Base-by-base conservation (phyloP, 2,797 vertebrate species). In the Babyrousa celebensis region DNA sequence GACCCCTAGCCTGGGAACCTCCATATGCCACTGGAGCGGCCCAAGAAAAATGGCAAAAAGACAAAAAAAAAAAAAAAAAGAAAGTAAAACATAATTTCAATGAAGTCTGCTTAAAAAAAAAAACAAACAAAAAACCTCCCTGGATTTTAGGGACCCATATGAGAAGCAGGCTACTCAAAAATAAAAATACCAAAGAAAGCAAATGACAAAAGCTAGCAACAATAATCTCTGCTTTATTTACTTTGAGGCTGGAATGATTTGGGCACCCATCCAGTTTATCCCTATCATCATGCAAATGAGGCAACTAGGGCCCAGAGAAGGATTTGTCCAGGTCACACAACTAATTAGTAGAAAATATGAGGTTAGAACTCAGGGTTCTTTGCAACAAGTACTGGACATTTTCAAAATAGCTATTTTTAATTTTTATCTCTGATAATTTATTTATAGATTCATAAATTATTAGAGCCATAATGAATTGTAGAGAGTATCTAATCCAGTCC, bases 311-410 rank as follows among this genome's bases (percentile, higher is more conserved):
- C n/a, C 25, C 14, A 71, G 20, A 43, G 25, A 36, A 6, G 20
- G 16, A 77, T 27, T 78, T 68, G 10, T 40, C 29, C n/a, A 92
- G 23, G 52, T 62, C 48, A 77, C n/a, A 40, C 3, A 15, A 36
- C 40, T 21, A 8, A 3, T 70, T 62, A 43, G 36, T 32, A 71
- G 54, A 32, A 68, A 6, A 67, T 54, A 1, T 56, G 2, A 23
- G 8, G 4, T 71, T 86, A 75, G 85, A 82, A 48, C 18, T 23
- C 74, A 83, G 29, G 17, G 56, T 60, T 96, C 32, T 94, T 91
- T 58, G 27, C 25, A 79, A 5, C 29, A 43, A 74, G 8, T 25
- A 48, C 23, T 75, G 18, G 10, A 9, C 40, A 71, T 91, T 70
- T 75, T 29, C 36, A 91, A 72, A 91, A 58, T 36, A 82, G 27